Conservation (phyloP, 2,113 vertebrate genomes). For the Eurypyga helias region DNA sequence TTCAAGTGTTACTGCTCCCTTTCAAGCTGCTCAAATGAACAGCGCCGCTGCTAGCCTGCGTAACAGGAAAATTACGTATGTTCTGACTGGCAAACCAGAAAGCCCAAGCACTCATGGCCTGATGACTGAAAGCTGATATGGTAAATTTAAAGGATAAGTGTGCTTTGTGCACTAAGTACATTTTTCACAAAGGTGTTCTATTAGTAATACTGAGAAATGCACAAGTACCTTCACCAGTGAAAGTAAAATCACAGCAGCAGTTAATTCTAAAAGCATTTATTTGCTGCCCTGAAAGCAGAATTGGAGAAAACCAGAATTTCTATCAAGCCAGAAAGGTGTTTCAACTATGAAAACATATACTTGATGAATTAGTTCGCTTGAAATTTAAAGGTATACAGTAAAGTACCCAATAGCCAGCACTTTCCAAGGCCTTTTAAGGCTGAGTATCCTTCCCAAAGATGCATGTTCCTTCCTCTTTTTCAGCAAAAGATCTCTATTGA, state of each 20-base stretch:
- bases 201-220: slow-evolving; percentile 4
- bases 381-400: not conserved
- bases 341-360: not conserved
- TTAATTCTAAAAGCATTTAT: slow-evolving; percentile 14
- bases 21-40: not conserved
- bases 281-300: not conserved
- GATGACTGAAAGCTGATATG: not conserved
- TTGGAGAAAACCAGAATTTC: not conserved
- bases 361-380: not conserved
- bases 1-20: not conserved
- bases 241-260: not conserved
- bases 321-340: not conserved
- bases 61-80: not conserved
- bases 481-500: not conserved
- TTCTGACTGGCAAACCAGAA: not conserved
- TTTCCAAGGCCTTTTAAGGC: not conserved
- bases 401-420: not conserved
- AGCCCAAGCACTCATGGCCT: not conserved
- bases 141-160: not conserved
- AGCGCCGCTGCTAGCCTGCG: not conserved
- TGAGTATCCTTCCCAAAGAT: not conserved
- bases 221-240: not conserved
- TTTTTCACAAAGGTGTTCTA: not conserved
- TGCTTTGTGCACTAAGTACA: not conserved
- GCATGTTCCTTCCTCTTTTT: not conserved